Base-by-base conservation (phyloP, 2,888 invertebrate species). In the Lysandra coridon region DNA sequence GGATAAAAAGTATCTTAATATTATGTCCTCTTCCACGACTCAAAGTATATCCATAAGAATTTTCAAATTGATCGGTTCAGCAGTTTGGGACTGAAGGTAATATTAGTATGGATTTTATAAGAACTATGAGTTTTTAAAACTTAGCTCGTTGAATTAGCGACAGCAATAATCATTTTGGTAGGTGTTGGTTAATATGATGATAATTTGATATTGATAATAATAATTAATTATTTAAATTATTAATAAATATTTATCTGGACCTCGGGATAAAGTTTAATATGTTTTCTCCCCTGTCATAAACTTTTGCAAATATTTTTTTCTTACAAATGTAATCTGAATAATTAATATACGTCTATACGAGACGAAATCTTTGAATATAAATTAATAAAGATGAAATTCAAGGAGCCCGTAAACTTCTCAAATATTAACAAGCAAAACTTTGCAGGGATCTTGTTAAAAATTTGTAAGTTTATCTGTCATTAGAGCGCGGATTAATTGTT, bases 361-460 rank as follows among this genome's bases (percentile, higher is more conserved):
- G 23, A 74, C 44, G 23, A 44, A 75, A 44, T 40, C 23, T 75
- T 33, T 49, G 40, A 75, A 75, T 75, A 49, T 75, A 75, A 75
- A 75, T 75, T 40, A 75, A 75, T 75, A 49, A 49, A 12, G 49
- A 49, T 75, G 49, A 40, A 49, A 75, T 30, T 75, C 49, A 75
- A 44, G 12, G 74, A 74, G 49, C 10, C 44, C 12, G 69, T 69
- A 69, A 75, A 75, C 75, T 75, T 75, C 49, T 75, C 44, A 75
- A 75, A 75, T 75, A 75, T 75, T 75, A 75, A 78, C 78, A 44
- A 75, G 73, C 30, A 49, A 78, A 64, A 69, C 78, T 73, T 62
- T 79, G 60, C 33, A 76, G 53, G 77, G 77, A 79, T 81, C 79
- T 78, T 74, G 77, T 40, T 78, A 78, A 81, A 80, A 60, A 75